phyloP scores from a whole-genome alignment of 2,888 invertebrate species.

The Drosophila austrosaltans region DNA sequence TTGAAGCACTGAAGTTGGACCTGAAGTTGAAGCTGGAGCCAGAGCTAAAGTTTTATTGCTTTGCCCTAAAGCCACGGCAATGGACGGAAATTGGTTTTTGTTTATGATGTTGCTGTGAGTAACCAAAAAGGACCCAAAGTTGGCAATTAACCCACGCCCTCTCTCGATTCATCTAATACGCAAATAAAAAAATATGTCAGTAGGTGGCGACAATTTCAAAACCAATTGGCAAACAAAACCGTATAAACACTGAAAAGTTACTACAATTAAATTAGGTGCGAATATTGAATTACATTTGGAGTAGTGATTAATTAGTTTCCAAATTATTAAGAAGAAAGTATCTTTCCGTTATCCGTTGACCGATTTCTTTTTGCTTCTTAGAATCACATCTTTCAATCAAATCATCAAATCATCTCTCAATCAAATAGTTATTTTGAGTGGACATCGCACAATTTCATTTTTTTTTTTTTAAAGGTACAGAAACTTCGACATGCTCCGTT shows the following conservation, averaged over 20 bases:
- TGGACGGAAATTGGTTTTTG: slow-evolving; percentile 42
- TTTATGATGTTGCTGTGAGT: slow-evolving; percentile 36
- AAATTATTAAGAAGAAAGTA: too few relatives aligned
- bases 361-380: too few relatives aligned
- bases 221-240: background rate
- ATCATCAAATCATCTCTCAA: too few relatives aligned
- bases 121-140: slow-evolving; percentile 9
- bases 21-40: slow-evolving; percentile 13
- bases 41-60: slow-evolving; percentile 65
- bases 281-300: background rate
- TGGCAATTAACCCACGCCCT: slow-evolving; percentile 3
- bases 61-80: slow-evolving; percentile 19
- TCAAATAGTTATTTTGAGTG: too few relatives aligned
- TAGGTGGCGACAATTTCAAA: background rate
- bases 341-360: too few relatives aligned
- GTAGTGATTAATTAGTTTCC: too few relatives aligned
- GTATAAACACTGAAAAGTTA: background rate
- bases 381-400: too few relatives aligned
- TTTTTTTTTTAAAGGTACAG: too few relatives aligned
- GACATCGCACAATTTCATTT: too few relatives aligned
- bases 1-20: slow-evolving; percentile 18
- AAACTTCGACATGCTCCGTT: too few relatives aligned
- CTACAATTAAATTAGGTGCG: background rate
- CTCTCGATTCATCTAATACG: background rate
- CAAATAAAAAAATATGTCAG: slow-evolving; percentile 3